A percentile compares a stretch with the other conserved stretches of the same genome.
Evolutionary conservation across 2,113 vertebrate species (phyloP).

Genomic region (Strix uralensis): DNA sequence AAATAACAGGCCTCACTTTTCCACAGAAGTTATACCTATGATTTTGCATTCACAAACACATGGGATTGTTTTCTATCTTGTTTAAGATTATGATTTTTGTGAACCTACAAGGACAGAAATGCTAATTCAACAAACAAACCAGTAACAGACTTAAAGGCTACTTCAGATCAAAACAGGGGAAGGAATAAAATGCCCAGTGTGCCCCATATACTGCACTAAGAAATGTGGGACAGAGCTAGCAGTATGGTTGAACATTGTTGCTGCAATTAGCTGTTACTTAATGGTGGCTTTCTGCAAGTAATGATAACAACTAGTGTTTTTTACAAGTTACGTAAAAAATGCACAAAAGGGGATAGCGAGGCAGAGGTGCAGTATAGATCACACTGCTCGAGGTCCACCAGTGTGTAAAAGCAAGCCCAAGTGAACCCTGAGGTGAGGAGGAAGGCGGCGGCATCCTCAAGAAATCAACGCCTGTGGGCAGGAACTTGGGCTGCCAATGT

Average conservation of each 20-base stretch:
- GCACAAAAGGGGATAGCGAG: neutral
- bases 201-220: neutral
- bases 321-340: neutral
- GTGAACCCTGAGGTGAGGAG: neutral
- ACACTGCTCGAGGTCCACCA: neutral
- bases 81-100: neutral
- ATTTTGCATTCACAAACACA: neutral
- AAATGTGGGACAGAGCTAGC: neutral
- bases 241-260: neutral
- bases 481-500: neutral
- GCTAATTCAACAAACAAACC: constrained; percentile 29
- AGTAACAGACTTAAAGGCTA: neutral
- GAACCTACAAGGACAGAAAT: constrained; percentile 61
- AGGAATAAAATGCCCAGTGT: neutral
- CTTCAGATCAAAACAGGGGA: neutral
- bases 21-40: neutral
- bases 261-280: neutral
- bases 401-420: neutral
- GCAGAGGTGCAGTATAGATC: neutral
- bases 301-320: neutral
- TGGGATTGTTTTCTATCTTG: neutral
- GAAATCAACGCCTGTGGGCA: neutral
- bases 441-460: too few species aligned
- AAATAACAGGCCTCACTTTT: neutral
- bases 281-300: neutral